Evolutionary conservation across 2,888 invertebrate species (phyloP).

Genomic region (Malachius bipustulatus): DNA sequence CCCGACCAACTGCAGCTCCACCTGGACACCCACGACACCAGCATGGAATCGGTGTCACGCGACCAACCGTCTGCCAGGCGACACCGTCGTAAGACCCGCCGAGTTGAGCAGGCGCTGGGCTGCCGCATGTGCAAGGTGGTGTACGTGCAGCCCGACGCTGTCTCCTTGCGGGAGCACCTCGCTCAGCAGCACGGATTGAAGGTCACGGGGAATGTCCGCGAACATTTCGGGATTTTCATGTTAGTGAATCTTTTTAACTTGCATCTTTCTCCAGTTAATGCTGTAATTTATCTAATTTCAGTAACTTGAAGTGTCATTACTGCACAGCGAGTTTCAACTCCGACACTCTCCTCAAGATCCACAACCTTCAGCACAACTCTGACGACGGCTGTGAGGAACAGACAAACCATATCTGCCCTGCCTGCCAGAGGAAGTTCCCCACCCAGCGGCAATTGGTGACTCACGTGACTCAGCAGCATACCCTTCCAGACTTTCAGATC

Average conservation of each 20-base stretch:
- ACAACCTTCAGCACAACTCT: conserved; percentile 27
- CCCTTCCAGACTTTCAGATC: conserved; percentile 15
- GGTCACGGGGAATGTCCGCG: not conserved
- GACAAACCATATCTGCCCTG: conserved; percentile 27
- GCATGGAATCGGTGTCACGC: too few species aligned
- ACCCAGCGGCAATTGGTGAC: conserved; percentile 26
- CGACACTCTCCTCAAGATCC: conserved; percentile 27
- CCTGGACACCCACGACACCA: conserved; percentile 41
- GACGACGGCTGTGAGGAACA: conserved; percentile 24
- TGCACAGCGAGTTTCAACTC: conserved; percentile 24
- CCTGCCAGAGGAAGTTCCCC: conserved; percentile 28
- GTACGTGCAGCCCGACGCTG: conserved; percentile 26
- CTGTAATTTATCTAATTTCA: too few species aligned
- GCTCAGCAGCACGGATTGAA: conserved; percentile 23
- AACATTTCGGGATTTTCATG: too few species aligned
- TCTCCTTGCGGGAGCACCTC: conserved; percentile 26
- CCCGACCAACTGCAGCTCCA: conserved; percentile 48
- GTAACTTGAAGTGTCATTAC: conserved; percentile 25
- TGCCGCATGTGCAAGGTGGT: conserved; percentile 29
- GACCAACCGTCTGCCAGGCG: too few species aligned
- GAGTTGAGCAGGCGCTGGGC: too few species aligned
- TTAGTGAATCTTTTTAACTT: too few species aligned
- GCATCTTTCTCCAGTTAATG: too few species aligned
- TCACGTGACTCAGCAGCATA: conserved; percentile 23
- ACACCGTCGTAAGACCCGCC: too few species aligned